Evolutionary conservation across 2,888 invertebrate species (phyloP), one percentile per base, ranked within the genome.

Genomic region (Eutolmus rufibarbis): DNA sequence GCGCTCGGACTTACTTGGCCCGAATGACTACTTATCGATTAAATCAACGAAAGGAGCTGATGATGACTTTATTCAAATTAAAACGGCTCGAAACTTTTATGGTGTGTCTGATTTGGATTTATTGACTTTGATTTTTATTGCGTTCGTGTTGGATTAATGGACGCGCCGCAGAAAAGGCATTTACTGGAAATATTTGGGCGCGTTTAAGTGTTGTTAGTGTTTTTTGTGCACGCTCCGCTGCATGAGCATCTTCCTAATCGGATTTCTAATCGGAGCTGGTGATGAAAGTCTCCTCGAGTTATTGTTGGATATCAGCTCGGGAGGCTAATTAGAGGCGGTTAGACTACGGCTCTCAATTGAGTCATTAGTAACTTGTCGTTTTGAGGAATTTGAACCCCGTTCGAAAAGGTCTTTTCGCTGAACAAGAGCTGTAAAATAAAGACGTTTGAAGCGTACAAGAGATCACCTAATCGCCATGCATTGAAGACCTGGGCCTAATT

Each of bases 1-100:
- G 43, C 23, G 74, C 12, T 31, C 40, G 76, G 76, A 9, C 76
- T 76, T 16, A 76, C 76, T 28, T 66, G 84, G 37, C 40, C 66
- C 84, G 66, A 46, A 56, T 84, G 66, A 74, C 84, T 84, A 84
- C 86, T 86, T 86, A 86, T 86, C 77, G 74, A 86, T 86, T 86
- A 86, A 86, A 86, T 86, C 86, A 77, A 77, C 77, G 56, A 86
- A 34, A 77, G 66, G 37, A 86, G 86, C 51, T 86, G 86, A 86
- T 86, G 86, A 86, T 86, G 74, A 86, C 86, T 86, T 86, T 86
- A 86, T 86, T 86, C 77, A 86, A 86, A 86, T 86, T 86, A 86
- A 86, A 86, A 84, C 84, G 40, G 40, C 84, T 74, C 40, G 66
- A 66, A 74, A 74, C 23, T 84, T 84, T 84, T 84, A 84, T 84